Conservation (phyloP, 1,140 invertebrate genomes). For the Nautilus pompilius region DNA sequence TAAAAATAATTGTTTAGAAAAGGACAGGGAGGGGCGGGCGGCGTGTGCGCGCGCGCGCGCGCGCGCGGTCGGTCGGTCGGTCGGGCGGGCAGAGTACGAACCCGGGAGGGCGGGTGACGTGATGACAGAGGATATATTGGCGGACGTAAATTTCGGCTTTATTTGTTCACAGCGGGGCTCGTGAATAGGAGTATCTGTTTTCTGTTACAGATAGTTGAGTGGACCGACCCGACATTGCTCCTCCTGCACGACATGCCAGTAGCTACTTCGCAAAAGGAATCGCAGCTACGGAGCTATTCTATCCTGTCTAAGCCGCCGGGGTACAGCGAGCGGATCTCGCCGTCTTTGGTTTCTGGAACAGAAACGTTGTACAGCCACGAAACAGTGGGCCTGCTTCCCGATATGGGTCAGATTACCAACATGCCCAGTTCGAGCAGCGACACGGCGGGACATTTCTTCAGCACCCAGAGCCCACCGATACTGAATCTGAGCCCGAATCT, state of each 20-base stretch:
- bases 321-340: constrained; percentile 15
- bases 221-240: no score
- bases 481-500: constrained; percentile 53
- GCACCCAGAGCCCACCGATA: constrained; percentile 52
- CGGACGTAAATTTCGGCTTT: no score
- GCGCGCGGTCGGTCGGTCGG: no score
- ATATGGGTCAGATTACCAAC: constrained; percentile 9
- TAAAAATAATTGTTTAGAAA: no score
- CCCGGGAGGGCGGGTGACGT: no score
- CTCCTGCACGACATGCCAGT: constrained; percentile 39
- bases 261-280: constrained; percentile 38
- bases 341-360: background rate
- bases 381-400: background rate
- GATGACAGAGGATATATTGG: no score
- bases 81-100: no score
- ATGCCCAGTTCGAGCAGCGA: constrained; percentile 8
- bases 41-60: no score
- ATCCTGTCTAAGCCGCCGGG: constrained; percentile 24
- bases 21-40: no score
- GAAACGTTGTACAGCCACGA: background rate
- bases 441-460: constrained; percentile 33
- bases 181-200: no score
- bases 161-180: no score
- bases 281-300: constrained; percentile 19
- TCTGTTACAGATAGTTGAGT: no score